Conservation (phyloP, 2,888 invertebrate species). For the Encarsia formosa region DNA sequence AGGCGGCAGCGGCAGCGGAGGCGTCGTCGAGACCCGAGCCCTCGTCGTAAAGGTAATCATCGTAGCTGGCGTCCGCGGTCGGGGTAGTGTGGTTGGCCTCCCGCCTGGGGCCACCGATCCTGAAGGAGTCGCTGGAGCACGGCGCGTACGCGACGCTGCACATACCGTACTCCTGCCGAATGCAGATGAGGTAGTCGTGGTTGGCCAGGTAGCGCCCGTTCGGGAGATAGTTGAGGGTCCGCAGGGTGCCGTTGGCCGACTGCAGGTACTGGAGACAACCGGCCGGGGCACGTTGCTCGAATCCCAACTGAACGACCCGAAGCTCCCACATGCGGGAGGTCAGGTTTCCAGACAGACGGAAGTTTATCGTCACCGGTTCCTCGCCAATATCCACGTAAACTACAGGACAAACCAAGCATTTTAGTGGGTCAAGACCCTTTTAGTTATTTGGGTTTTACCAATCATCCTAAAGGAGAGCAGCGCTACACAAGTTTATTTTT, state of each 20-base stretch:
- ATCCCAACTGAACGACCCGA: conserved; percentile 70
- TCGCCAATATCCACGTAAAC: conserved; percentile 68
- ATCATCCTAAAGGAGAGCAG: no score
- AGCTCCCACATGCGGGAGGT: conserved; percentile 76
- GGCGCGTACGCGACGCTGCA: conserved; percentile 75
- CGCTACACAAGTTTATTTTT: no score
- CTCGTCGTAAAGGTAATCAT: conserved; percentile 32
- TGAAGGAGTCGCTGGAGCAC: conserved; percentile 72
- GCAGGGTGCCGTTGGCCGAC: conserved; percentile 60
- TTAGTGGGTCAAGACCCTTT: no score
- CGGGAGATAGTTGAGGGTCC: conserved; percentile 77
- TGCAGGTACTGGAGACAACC: conserved; percentile 74
- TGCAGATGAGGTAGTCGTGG: conserved; percentile 74
- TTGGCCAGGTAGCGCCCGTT: conserved; percentile 77
- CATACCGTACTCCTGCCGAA: conserved; percentile 65
- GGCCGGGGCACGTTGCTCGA: conserved; percentile 71
- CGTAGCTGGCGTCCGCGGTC: not conserved
- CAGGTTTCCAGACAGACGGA: conserved; percentile 59
- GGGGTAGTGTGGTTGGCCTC: not conserved
- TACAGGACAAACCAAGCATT: no score
- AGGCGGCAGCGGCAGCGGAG: conserved; percentile 52
- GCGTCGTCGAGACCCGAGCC: conserved; percentile 48
- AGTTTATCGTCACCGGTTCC: conserved; percentile 54
- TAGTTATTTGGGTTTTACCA: no score
- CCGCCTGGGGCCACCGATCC: conserved; percentile 58